A percentile compares a stretch with the other conserved stretches of the same genome.
Evolutionary conservation across 1,140 invertebrate genomes (phyloP).

Genomic region (Armadillidium nasatum): DNA sequence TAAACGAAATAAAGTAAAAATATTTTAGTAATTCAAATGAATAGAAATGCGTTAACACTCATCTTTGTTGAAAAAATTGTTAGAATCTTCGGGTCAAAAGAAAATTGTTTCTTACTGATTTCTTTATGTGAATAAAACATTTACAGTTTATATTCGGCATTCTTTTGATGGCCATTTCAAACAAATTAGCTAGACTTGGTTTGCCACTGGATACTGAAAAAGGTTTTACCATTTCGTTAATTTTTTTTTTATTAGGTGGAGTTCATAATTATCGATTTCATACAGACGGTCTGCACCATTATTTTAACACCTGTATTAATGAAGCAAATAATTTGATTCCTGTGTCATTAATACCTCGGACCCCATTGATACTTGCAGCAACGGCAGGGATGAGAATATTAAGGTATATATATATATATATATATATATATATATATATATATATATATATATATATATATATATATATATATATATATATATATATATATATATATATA

Average conservation of each 20-base stretch:
- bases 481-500: not conserved
- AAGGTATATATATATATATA: not conserved
- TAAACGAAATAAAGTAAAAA: too few relatives aligned
- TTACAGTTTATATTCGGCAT: too few relatives aligned
- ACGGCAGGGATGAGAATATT: not conserved
- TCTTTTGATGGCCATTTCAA: too few relatives aligned
- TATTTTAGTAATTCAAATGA: too few relatives aligned
- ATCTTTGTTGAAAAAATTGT: too few relatives aligned
- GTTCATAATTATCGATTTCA: not conserved
- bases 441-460: not conserved
- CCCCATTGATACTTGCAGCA: not conserved
- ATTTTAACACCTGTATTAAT: not conserved
- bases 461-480: not conserved
- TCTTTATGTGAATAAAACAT: too few relatives aligned
- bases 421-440: not conserved
- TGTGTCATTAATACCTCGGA: not conserved
- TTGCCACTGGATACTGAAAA: too few relatives aligned
- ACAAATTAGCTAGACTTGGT: too few relatives aligned
- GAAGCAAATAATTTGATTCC: not conserved
- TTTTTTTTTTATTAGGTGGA: not conserved
- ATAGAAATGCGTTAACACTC: too few relatives aligned
- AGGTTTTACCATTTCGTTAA: not conserved
- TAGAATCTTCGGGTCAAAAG: too few relatives aligned
- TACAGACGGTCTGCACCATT: not conserved
- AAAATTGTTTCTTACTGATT: too few relatives aligned